A percentile compares a stretch with the other conserved stretches of the same genome.
Evolutionary conservation across 1,140 invertebrate genomes (phyloP).

Genomic region (Bombus pascuorum): DNA sequence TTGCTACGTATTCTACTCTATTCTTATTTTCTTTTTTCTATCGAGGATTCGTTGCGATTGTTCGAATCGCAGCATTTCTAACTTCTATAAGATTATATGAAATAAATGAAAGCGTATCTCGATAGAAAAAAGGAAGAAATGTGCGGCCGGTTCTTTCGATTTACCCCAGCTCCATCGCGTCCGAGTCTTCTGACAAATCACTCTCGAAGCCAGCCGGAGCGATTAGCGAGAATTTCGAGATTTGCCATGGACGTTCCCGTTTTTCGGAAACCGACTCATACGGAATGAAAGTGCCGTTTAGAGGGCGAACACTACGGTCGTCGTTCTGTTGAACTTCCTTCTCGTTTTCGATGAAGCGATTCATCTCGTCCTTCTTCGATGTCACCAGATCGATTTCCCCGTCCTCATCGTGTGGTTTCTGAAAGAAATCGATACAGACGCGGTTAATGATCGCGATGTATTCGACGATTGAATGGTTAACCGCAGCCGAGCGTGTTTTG

Average conservation of each 20-base stretch:
- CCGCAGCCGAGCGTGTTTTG: constrained; percentile 1
- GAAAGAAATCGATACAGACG: constrained; percentile 24
- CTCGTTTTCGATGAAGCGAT: constrained; percentile 43
- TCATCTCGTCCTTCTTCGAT: constrained; percentile 27
- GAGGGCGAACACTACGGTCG: not conserved
- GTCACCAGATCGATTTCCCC: constrained; percentile 66
- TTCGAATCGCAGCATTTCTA: not conserved
- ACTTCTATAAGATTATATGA: not conserved
- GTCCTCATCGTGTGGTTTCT: not conserved
- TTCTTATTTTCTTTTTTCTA: not conserved
- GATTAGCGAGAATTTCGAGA: not conserved
- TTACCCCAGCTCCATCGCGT: constrained; percentile 51
- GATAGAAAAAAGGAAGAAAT: not conserved
- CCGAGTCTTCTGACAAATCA: constrained; percentile 45
- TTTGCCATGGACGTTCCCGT: not conserved
- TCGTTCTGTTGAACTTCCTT: not conserved
- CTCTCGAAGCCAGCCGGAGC: constrained; percentile 62
- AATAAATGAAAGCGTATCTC: not conserved
- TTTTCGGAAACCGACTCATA: rapidly evolving
- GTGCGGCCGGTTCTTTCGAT: not conserved
- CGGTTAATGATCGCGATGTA: not conserved
- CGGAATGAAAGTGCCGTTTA: constrained; percentile 1
- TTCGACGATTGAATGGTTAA: constrained; percentile 16
- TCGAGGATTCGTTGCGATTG: not conserved
- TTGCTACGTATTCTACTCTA: not conserved